phyloP scores from a whole-genome alignment of 2,888 invertebrate species.

The Papilio elwesi region DNA sequence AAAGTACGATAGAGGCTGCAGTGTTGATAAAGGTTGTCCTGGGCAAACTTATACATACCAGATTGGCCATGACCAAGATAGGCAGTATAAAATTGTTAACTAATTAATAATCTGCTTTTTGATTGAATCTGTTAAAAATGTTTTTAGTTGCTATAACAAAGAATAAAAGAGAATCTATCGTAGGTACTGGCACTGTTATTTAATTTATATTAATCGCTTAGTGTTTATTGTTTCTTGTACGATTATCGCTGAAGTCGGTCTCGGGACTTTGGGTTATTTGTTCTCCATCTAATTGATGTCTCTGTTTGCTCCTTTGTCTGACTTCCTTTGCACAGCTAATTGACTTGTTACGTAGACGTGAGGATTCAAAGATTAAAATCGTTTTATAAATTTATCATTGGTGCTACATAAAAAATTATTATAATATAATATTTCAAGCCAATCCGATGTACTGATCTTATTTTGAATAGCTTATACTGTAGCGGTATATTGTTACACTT shows the following conservation, averaged over 20 bases:
- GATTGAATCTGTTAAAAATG: too few relatives aligned
- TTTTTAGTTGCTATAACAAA: background rate
- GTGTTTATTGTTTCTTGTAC: background rate
- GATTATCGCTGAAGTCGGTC: background rate
- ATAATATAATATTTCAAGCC: too few relatives aligned
- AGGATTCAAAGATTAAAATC: background rate
- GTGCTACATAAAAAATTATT: too few relatives aligned
- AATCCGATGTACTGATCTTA: too few relatives aligned
- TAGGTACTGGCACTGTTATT: background rate
- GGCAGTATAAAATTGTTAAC: too few relatives aligned
- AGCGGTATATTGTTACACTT: too few relatives aligned
- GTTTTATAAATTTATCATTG: background rate
- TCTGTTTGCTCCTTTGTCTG: slow-evolving; percentile 14
- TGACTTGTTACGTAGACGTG: slow-evolving; percentile 17
- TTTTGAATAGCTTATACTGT: too few relatives aligned
- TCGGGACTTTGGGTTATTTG: background rate
- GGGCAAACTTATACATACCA: too few relatives aligned
- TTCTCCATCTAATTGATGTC: slow-evolving; percentile 24
- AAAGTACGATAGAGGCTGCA: too few relatives aligned
- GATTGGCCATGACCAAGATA: too few relatives aligned
- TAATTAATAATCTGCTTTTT: too few relatives aligned
- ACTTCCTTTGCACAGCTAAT: slow-evolving; percentile 14
- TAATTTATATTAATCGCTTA: background rate
- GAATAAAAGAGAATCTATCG: background rate
- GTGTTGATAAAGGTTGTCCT: too few relatives aligned